phyloP scores from a whole-genome alignment of 2,113 vertebrate genomes.

The Dendropsophus ebraccatus region DNA sequence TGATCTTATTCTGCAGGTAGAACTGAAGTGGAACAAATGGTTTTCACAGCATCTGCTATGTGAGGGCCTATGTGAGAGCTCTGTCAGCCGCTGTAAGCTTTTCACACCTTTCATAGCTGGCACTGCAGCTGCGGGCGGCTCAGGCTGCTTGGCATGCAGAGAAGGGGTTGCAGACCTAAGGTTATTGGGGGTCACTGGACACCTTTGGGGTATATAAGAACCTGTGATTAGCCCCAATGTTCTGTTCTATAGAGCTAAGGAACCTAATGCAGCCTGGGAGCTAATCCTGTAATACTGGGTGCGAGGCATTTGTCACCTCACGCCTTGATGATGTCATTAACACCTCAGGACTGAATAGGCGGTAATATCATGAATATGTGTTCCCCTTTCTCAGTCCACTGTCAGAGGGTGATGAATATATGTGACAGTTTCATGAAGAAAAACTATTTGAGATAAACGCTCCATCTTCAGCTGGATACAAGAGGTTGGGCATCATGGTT shows the following conservation, averaged over 20 bases:
- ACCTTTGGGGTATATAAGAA: background rate
- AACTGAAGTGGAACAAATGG: background rate
- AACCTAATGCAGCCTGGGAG: too few species aligned
- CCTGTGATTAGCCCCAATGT: too few species aligned
- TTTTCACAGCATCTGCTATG: conserved; percentile 15
- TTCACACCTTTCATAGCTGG: conserved; percentile 11
- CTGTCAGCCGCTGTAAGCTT: background rate
- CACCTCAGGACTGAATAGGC: background rate
- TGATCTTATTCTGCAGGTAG: background rate
- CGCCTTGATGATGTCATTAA: background rate
- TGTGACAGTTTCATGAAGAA: background rate
- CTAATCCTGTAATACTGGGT: too few species aligned
- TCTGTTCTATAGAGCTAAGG: background rate
- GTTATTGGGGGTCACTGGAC: too few species aligned
- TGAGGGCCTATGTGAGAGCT: background rate
- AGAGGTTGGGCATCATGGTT: too few species aligned
- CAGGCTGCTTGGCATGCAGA: background rate
- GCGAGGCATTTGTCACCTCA: background rate
- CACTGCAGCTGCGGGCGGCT: background rate
- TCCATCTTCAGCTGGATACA: too few species aligned
- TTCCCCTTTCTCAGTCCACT: background rate
- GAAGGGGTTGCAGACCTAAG: too few species aligned
- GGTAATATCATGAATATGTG: background rate
- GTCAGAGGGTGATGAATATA: background rate
- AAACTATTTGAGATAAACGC: background rate